Evolutionary conservation across 2,797 vertebrate genomes (phyloP), one percentile per base, ranked within the genome.

Genomic region (Limosa lapponica): DNA sequence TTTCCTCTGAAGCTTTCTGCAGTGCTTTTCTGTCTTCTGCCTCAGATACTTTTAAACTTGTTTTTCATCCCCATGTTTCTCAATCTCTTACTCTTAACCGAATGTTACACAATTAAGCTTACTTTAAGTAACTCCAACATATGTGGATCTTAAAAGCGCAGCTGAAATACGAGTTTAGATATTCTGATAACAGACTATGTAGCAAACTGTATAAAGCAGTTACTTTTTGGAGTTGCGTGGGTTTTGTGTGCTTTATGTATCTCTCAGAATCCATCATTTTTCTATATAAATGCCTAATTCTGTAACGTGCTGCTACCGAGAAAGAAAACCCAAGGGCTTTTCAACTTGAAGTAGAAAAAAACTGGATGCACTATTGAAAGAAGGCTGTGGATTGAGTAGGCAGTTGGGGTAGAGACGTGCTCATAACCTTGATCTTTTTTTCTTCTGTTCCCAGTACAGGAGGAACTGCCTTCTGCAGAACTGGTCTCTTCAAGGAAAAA

Each of bases 1-100:
- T 89, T 87, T 87, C 37, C 43, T 91, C 89, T 92, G 81, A 70
- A 89, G 48, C 65, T 96, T 87, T 92, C 81, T 95, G 82, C 58
- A 66, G 43, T n/a, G 69, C 80, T 95, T 85, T 90, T 67, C 83
- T 96, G 39, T 89, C 62, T 93, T 92, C 62, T 79, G 32, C 55
- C 81, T 96, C 67, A 61, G 57, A 67, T 59, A 57, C 80, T 86
- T 89, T 39, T 49, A 43, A 87, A 55, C 77, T 84, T 59, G 8
- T 4, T 94, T 94, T 86, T 59, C 75, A 73, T 87, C 18, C 36
- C 27, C 36, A 17, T 32, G 51, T 77, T 90, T 91, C 81, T 94
- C 55, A 82, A 1, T 82, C 70, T 95, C 32, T 80, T 62, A 24
- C 4, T 70, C 81, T 74, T 69, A 84, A 51, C 25, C 9, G 46